Evolutionary conservation across 2,797 vertebrate species (phyloP), one percentile per base, ranked within the genome.

Genomic region (Artibeus lituratus): DNA sequence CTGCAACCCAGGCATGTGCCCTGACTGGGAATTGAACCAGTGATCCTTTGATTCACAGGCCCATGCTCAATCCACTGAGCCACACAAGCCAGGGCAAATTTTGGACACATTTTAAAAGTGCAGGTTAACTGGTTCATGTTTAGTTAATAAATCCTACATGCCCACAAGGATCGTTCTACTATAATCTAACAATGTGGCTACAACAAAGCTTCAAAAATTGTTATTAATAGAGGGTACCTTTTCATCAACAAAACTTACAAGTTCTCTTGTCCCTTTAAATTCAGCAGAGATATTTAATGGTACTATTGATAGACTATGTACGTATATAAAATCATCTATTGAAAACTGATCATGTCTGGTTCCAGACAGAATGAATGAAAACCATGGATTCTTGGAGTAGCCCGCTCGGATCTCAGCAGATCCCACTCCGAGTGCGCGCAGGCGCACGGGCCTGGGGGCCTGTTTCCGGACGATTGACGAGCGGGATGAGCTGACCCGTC

Each of bases 261-360:
- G n/a, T 85, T 92, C 72, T 85, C 35, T 73, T 55, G 70, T 82
- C 67, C 84, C n/a, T 83, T 42, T 51, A 67, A 95, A 49, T 93
- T 91, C 24, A n/a, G 44, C 32, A 62, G 37, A 87, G 49, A 78
- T 19, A 55, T 19, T 83, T 35, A 22, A 35, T 65, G 85, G 15
- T 55, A 53, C 19, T 91, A 42, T 47, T 87, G 80, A 39, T 24
- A 70, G 82, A 51, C 42, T 89, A 18, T 29, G 37, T 8, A 3
- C 42, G 1, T 53, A 16, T 32, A 47, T 35, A 80, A 86, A 93
- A 89, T 67, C 49, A 44, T 62, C 35, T n/a, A 37, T 12, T 95
- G 84, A 84, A 53, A 90, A 87, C 14, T 0, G 10, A 72, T 87
- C 86, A 74, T 12, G 29, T 29, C 49, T 90, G 37, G 4, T 65